A percentile compares a stretch with the other conserved stretches of the same genome.
Conservation (phyloP, 2,113 vertebrate genomes). For the Lasiurus borealis region DNA sequence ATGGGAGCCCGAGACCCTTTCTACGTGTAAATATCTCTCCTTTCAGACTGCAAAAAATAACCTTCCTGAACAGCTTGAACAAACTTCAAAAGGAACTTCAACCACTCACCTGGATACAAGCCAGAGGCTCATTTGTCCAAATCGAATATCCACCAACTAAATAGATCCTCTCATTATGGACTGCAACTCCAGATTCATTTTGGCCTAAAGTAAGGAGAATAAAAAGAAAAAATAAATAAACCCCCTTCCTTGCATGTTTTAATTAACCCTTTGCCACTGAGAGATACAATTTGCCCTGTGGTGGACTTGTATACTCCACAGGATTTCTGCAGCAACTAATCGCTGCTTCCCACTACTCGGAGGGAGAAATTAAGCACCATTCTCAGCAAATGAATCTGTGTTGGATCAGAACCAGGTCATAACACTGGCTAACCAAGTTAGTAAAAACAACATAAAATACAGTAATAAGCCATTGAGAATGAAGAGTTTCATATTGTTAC, state of each 20-base stretch:
- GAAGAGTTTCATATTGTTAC: not conserved
- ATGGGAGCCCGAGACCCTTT: conserved; percentile 52
- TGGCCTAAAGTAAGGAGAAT: conserved; percentile 91
- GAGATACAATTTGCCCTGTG: not conserved
- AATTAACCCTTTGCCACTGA: conserved; percentile 81
- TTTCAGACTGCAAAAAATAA: conserved; percentile 67
- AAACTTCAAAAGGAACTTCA: conserved; percentile 80
- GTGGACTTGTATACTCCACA: conserved; percentile 19
- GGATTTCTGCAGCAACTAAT: conserved; percentile 37
- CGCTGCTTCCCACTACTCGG: not conserved
- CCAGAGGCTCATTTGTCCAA: conserved; percentile 99
- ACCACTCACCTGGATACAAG: conserved; percentile 96
- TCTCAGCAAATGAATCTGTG: conserved; percentile 6
- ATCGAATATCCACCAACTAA: conserved; percentile 99
- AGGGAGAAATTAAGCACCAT: not conserved
- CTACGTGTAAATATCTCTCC: conserved; percentile 58
- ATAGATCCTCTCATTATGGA: conserved; percentile 97
- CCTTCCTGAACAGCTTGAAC: conserved; percentile 74
- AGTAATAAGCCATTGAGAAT: not conserved
- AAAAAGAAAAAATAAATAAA: conserved; percentile 65
- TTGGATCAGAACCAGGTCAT: conserved; percentile 9
- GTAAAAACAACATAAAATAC: conserved; percentile 24
- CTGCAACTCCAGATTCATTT: conserved; percentile 97
- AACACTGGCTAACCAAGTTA: not conserved
- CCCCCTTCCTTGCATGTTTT: conserved; percentile 70